Evolutionary conservation across 2,888 invertebrate species (phyloP), one percentile per base, ranked within the genome.

Genomic region (Erebia aethiops): DNA sequence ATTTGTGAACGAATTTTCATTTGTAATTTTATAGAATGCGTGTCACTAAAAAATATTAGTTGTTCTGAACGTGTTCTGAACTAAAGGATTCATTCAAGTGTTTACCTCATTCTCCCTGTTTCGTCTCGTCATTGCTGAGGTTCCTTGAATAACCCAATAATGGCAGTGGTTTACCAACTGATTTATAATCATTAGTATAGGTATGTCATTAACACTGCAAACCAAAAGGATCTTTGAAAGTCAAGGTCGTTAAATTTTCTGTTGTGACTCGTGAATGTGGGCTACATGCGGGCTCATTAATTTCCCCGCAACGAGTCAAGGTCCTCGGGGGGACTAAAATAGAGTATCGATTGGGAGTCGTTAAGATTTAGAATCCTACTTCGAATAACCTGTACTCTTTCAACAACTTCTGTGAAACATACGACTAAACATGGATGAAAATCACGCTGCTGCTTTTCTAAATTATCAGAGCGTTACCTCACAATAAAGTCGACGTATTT

Each of bases 221-320:
- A 52, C 0, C 35, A 69, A 73, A 71, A 72, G n/a, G 62, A 43
- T 61, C 67, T 60, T 67, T 69, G 52, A 65, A 63, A 52, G 60
- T 71, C 74, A 74, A 73, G 73, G 70, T 69, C 66, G 52, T n/a
- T 13, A 57, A 57, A 41, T 46, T 46, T 62, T 70, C 16, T 70
- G 63, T 70, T 62, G 70, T 35, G 4, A 26, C 26, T 26, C 35
- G 35, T 26, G 26, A 26, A 4, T 26, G 26, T 35, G 35, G 49
- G 54, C 35, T 64, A 64, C 67, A 65, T 69, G 64, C 70, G 52
- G 63, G 64, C 63, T 58, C 66, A 62, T 72, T 67, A 66, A 67
- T 71, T 65, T 70, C 21, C 64, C 52, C 64, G 35, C 18, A 26
- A 52, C 68, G 35, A 35, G 11, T 62, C 66, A 65, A 71, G 73